These are phyloP conservation scores for Tragelaphus scriptus DNA, from an alignment of 2,113 vertebrate genomes.

Conservation along the genomic window DNA sequence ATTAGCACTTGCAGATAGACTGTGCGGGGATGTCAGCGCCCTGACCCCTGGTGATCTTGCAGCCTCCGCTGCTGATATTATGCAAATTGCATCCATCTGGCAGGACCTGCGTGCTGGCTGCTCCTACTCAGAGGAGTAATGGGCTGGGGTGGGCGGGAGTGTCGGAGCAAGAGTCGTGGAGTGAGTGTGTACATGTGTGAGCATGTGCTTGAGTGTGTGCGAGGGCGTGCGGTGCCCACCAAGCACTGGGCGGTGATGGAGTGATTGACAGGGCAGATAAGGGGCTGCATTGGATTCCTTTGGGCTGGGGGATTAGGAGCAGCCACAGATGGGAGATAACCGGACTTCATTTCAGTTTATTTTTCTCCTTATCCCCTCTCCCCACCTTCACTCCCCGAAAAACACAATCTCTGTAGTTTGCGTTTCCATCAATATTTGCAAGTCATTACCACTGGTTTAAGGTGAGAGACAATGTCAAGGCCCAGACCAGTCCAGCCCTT, in stretches of 20 bases:
- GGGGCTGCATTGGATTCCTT: constrained; percentile 80
- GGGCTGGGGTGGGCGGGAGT: constrained; percentile 71
- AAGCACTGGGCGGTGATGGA: constrained; percentile 48
- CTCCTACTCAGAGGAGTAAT: constrained; percentile 81
- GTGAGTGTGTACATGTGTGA: constrained; percentile 45
- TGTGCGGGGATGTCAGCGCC: constrained; percentile 84
- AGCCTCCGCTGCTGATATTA: constrained; percentile 86
- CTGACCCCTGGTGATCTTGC: constrained; percentile 87
- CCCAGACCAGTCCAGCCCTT: constrained; percentile 38
- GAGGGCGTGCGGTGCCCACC: constrained; percentile 55
- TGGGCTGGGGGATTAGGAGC: constrained; percentile 82
- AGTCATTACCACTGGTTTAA: constrained; percentile 88
- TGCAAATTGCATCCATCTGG: constrained; percentile 89
- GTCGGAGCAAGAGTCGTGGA: constrained; percentile 62
- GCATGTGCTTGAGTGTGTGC: constrained; percentile 59
- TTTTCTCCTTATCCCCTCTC: constrained; percentile 75
- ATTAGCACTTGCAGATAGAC: constrained; percentile 91
- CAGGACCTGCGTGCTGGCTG: constrained; percentile 79
- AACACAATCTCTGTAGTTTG: constrained; percentile 73
- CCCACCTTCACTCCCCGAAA: constrained; percentile 54
- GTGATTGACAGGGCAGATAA: constrained; percentile 80
- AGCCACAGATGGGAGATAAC: constrained; percentile 85
- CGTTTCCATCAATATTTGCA: constrained; percentile 83
- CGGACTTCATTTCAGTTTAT: constrained; percentile 83
- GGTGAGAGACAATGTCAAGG: constrained; percentile 87